A percentile compares a stretch with the other conserved stretches of the same genome.
phyloP scores from a whole-genome alignment of 2,888 invertebrate species.

The Cheilosia pagana region DNA sequence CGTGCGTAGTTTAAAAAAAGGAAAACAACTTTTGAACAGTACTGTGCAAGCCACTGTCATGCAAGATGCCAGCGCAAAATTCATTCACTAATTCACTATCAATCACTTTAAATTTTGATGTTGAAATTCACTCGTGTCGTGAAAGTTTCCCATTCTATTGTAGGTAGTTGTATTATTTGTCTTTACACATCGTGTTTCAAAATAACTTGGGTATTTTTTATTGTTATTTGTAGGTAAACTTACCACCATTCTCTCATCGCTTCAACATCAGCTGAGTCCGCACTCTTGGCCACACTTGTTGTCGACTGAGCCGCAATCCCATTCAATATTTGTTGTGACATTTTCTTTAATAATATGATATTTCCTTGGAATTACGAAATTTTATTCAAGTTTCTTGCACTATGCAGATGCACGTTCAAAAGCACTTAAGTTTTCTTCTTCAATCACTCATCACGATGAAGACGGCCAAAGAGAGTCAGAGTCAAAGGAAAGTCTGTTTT shows the following conservation, averaged over 20 bases:
- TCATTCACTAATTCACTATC: too few relatives aligned
- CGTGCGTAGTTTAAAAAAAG: too few relatives aligned
- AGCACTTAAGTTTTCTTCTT: background rate
- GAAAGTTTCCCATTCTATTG: too few relatives aligned
- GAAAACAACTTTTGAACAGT: too few relatives aligned
- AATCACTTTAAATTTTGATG: too few relatives aligned
- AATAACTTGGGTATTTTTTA: background rate
- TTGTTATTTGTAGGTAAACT: conserved; percentile 68
- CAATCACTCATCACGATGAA: conserved; percentile 12
- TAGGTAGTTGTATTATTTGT: background rate
- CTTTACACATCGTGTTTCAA: background rate
- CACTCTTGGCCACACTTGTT: conserved; percentile 68
- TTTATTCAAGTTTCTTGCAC: conserved; percentile 2
- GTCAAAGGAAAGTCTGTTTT: background rate
- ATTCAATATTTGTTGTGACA: conserved; percentile 67
- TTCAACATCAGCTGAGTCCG: conserved; percentile 80
- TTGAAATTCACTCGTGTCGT: too few relatives aligned
- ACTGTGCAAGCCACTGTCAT: too few relatives aligned
- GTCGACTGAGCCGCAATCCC: conserved; percentile 53
- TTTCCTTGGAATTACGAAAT: conserved; percentile 4
- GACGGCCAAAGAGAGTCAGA: background rate
- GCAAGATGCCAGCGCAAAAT: too few relatives aligned
- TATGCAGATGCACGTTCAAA: conserved; percentile 15
- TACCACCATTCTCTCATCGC: conserved; percentile 83
- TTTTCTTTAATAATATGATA: conserved; percentile 16